Conservation (phyloP, 2,888 invertebrate species). For the Ophion obscuratus region DNA sequence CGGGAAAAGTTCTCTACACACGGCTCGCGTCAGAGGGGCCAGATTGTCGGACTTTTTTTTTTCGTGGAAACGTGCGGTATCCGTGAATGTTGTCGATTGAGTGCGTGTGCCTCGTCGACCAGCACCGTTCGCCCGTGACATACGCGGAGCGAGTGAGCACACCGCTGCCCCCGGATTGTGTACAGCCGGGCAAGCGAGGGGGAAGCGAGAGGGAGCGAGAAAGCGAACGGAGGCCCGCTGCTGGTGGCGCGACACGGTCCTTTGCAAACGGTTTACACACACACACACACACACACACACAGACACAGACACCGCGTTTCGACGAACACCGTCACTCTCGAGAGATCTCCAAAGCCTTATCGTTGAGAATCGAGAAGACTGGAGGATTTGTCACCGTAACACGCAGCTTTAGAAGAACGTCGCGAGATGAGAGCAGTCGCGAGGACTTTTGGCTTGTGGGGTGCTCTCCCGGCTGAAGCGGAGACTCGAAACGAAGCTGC, state of each 20-base stretch:
- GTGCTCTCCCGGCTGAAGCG: slow-evolving; percentile 49
- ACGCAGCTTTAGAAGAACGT: background rate
- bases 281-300: slow-evolving; percentile 8
- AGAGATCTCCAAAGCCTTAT: background rate
- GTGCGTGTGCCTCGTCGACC: slow-evolving; percentile 56
- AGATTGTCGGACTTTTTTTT: background rate
- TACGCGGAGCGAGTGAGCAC: slow-evolving; percentile 81
- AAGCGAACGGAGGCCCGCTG: slow-evolving; percentile 27
- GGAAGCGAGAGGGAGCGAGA: slow-evolving; percentile 44
- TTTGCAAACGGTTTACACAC: slow-evolving; percentile 31
- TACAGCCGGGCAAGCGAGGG: slow-evolving; percentile 53
- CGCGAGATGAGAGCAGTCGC: slow-evolving; percentile 36
- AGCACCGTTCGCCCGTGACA: slow-evolving; percentile 80
- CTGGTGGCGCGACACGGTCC: slow-evolving; percentile 31
- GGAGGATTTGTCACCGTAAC: background rate
- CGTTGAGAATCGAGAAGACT: background rate
- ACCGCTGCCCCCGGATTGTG: slow-evolving; percentile 69
- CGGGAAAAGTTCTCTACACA: no score
- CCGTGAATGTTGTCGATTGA: slow-evolving; percentile 17
- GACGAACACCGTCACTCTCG: background rate
- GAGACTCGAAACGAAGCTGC: slow-evolving; percentile 29
- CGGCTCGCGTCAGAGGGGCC: no score
- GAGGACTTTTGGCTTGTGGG: slow-evolving; percentile 37
- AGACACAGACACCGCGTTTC: background rate
- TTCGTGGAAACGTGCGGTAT: background rate